These are phyloP conservation scores for Fistularia commersonii DNA, from an alignment of 2,797 vertebrate species.

Conservation along the genomic window DNA sequence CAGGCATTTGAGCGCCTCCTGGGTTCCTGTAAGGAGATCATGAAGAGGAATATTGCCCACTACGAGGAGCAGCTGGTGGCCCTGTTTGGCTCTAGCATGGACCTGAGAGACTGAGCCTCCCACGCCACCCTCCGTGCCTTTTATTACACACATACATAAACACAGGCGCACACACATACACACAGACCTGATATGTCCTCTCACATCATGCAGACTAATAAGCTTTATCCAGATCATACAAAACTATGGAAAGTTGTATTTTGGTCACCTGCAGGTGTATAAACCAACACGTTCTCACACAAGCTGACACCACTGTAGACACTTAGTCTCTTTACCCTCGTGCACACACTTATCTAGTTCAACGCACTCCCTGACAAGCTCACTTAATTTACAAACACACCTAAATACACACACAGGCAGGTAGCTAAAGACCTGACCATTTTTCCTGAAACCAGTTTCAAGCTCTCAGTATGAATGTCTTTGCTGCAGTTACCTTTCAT, in stretches of 20 bases:
- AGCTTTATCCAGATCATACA: slow-evolving; percentile 48
- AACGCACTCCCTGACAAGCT: slow-evolving; percentile 59
- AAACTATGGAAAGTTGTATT: slow-evolving; percentile 34
- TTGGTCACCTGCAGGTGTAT: slow-evolving; percentile 32
- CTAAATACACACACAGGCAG: slow-evolving; percentile 17
- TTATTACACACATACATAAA: slow-evolving; percentile 49
- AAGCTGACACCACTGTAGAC: slow-evolving; percentile 26
- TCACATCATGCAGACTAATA: slow-evolving; percentile 21
- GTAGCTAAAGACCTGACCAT: slow-evolving; percentile 29
- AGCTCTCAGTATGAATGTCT: slow-evolving; percentile 59
- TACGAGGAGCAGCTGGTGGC: slow-evolving; percentile 98
- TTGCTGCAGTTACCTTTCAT: slow-evolving; percentile 40
- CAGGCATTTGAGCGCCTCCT: slow-evolving; percentile 97
- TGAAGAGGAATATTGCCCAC: slow-evolving; percentile 98
- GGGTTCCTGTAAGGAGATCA: slow-evolving; percentile 98
- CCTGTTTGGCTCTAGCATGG: slow-evolving; percentile 97
- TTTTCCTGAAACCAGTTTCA: slow-evolving; percentile 43
- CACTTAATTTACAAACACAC: slow-evolving; percentile 22
- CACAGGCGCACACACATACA: slow-evolving; percentile 36
- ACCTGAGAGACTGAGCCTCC: slow-evolving; percentile 87
- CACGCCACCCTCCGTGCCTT: slow-evolving; percentile 77
- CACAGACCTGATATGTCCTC: slow-evolving; percentile 30
- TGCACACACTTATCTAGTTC: slow-evolving; percentile 44
- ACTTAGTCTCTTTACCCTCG: slow-evolving; percentile 46
- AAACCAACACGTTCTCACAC: slow-evolving; percentile 17